Evolutionary conservation across 2,113 vertebrate species (phyloP), one percentile per base, ranked within the genome.

Genomic region (Campylorhamphus procurvoides): DNA sequence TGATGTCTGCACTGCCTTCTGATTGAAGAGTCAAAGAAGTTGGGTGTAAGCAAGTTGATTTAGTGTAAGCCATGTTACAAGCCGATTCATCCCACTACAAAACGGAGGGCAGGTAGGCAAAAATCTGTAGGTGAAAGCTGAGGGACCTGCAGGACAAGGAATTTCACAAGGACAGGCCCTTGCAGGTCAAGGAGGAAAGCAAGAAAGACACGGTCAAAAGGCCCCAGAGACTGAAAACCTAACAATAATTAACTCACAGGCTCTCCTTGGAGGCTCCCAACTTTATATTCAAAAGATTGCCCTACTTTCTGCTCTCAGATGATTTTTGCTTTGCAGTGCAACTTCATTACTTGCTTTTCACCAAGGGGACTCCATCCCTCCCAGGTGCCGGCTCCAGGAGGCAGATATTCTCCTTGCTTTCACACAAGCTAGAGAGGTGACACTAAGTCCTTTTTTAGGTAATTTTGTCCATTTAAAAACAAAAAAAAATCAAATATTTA

Each of bases 291-390:
- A 90, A 46, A 86, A 84, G 86, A 68, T n/a, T 95, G 93, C 81
- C 94, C 96, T 90, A 90, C 69, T 90, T 96, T 90, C 73, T 67
- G 15, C 76, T 90, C 92, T 89, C 90, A 87, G 73, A 53, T 72
- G 60, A 75, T 78, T 90, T 95, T 87, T 71, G n/a, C 86, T 97
- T 94, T 1, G 12, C 73, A 66, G 44, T 0, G 1, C 40, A 90
- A 62, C 64, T 92, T 92, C 83, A 58, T 93, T 84, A 86, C 13
- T 1, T 53, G 49, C 49, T 29, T 68, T 83, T 75, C 73, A 82
- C 83, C 40, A 6, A n/a, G 47, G 60, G 83, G 35, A 74, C 49
- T 81, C 63, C 72, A 72, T 64, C 47, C 18, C 39, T 75, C 49
- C 58, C 90, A 87, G 53, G 80, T 84, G 83, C 52, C 68, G 27